These are phyloP conservation scores for Pithys albifrons DNA, from an alignment of 2,113 vertebrate genomes.

Conservation along the genomic window DNA sequence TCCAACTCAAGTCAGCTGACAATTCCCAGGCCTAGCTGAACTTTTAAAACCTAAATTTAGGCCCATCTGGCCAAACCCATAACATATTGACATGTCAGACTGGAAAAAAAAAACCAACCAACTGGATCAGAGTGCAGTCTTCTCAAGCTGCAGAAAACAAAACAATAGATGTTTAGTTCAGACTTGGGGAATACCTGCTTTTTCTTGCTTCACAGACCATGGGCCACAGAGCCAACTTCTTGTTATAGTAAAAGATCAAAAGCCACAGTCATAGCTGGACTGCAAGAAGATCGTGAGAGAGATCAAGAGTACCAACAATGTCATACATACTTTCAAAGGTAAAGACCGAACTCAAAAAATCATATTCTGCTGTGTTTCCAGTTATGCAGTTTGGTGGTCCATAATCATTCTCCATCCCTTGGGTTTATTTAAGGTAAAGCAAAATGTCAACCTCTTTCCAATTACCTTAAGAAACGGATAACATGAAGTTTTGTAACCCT, in stretches of 20 bases:
- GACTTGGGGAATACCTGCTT: neutral
- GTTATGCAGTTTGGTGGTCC: neutral
- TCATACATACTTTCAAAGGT: neutral
- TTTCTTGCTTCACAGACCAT: neutral
- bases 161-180: neutral
- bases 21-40: no score
- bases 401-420: neutral
- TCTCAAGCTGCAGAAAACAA: neutral
- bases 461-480: neutral
- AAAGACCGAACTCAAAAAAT: neutral
- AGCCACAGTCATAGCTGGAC: neutral
- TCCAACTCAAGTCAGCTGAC: no score
- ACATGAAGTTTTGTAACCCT: neutral
- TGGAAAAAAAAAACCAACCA: neutral
- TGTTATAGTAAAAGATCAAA: neutral
- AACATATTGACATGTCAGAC: neutral
- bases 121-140: neutral
- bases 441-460: neutral
- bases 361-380: neutral
- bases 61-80: no score
- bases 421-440: neutral
- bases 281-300: neutral
- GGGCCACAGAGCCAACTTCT: neutral
- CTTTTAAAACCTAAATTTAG: no score
- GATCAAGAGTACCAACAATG: neutral